These are phyloP conservation scores for Pelecanoides urinatrix DNA, from an alignment of 2,113 vertebrate genomes.

Conservation along the genomic window DNA sequence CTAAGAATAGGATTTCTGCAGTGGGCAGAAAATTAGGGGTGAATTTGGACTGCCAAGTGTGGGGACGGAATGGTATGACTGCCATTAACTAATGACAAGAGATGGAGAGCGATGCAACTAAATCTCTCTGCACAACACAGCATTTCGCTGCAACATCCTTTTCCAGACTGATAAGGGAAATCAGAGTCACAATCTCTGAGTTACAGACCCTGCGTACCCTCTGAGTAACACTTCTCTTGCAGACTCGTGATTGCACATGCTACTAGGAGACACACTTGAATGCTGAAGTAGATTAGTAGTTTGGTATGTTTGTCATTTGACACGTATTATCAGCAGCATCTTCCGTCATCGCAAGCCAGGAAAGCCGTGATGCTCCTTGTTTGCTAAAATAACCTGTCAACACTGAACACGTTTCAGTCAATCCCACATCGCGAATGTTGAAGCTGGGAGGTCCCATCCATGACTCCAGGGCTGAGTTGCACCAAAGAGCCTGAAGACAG, in stretches of 20 bases:
- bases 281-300: neutral
- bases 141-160: neutral
- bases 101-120: neutral
- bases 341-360: neutral
- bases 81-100: neutral
- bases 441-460: neutral
- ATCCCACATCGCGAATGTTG: rapidly evolving
- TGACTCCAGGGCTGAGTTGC: neutral
- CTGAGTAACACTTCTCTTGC: neutral
- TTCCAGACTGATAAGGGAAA: neutral
- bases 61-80: rapidly evolving
- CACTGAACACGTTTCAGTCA: neutral
- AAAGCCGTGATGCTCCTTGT: neutral
- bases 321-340: neutral
- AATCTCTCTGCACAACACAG: neutral
- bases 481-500: neutral
- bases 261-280: neutral
- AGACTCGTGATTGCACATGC: neutral
- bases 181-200: rapidly evolving
- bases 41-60: neutral
- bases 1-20: neutral
- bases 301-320: neutral
- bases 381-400: neutral
- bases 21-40: neutral
- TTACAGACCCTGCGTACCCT: neutral